phyloP scores from a whole-genome alignment of 2,797 vertebrate genomes.

The Peromyscus nudipes region DNA sequence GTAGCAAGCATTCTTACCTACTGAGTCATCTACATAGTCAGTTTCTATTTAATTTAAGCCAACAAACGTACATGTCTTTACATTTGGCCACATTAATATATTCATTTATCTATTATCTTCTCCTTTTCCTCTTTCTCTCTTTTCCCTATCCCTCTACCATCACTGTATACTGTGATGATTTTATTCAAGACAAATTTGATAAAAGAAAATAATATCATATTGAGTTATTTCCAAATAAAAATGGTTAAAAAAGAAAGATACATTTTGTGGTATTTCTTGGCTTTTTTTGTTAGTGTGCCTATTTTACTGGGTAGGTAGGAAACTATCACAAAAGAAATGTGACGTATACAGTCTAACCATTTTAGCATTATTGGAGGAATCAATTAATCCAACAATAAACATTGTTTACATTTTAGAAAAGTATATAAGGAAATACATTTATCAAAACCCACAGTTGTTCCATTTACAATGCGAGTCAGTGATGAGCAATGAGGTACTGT shows the following conservation, averaged over 20 bases:
- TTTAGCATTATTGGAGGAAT: background rate
- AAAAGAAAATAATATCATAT: background rate
- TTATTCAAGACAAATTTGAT: background rate
- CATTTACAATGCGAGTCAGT: background rate
- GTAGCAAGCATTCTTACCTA: background rate
- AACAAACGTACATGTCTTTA: background rate
- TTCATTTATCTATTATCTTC: background rate
- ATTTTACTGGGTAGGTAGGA: background rate
- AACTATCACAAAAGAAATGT: background rate
- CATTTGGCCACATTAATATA: background rate
- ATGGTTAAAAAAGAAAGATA: background rate
- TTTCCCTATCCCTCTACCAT: accelerated
- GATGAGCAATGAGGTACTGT: background rate
- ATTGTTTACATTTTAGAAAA: background rate
- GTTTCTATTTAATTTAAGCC: background rate
- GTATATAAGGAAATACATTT: background rate
- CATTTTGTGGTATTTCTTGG: background rate
- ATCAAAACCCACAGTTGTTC: background rate
- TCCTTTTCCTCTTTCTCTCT: background rate
- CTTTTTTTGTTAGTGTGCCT: background rate
- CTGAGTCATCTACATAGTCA: background rate
- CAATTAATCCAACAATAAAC: background rate
- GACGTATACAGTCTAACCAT: background rate
- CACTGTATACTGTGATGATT: background rate
- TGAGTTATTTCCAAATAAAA: background rate